Conservation (phyloP, 2,113 vertebrate species). For the Callospermophilus lateralis region DNA sequence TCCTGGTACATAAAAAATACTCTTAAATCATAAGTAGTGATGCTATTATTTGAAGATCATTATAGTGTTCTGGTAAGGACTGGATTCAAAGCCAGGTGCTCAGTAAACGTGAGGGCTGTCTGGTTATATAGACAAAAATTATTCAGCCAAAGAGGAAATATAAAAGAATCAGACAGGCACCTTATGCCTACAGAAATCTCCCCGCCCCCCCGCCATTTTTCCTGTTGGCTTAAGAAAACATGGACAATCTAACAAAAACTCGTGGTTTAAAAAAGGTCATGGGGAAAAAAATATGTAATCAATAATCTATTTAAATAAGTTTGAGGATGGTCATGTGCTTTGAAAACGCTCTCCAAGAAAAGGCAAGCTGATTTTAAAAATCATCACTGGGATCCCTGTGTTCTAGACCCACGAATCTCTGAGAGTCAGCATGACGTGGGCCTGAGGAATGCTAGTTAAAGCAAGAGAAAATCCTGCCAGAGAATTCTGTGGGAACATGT, state of each 20-base stretch:
- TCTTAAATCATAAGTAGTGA: neutral
- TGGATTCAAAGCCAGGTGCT: neutral
- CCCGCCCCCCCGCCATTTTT: neutral
- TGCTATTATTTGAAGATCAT: neutral
- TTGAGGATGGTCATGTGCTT: neutral
- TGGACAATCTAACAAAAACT: neutral
- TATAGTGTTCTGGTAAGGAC: neutral
- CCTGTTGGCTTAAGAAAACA: neutral
- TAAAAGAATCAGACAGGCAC: neutral
- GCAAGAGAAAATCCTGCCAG: neutral
- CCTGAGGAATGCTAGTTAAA: neutral
- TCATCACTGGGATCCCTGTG: neutral
- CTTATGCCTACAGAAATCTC: neutral
- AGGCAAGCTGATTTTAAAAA: neutral
- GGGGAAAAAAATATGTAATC: neutral
- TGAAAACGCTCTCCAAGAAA: neutral
- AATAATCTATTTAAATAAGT: neutral
- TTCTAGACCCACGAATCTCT: neutral
- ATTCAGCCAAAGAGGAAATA: neutral
- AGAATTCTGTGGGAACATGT: neutral
- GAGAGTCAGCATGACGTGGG: too few species aligned
- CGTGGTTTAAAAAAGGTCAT: neutral
- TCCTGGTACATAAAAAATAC: neutral
- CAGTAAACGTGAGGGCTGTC: neutral
- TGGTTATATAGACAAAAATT: neutral